phyloP scores from a whole-genome alignment of 2,888 invertebrate species.

The Conomelus anceps region DNA sequence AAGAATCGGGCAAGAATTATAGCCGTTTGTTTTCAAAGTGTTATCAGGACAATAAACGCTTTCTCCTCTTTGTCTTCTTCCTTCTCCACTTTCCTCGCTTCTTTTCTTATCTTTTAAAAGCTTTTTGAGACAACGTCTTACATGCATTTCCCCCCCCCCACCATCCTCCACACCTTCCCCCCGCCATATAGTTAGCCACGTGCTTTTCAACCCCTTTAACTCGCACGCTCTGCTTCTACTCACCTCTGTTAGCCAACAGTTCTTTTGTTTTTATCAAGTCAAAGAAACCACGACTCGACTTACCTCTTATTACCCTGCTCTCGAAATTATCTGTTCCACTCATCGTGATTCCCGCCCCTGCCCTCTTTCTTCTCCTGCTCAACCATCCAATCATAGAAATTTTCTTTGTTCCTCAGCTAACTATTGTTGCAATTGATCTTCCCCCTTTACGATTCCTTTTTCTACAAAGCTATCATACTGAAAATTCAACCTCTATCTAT shows the following conservation, averaged over 20 bases:
- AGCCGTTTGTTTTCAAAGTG: slow-evolving; percentile 12
- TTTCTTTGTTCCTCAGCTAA: background rate
- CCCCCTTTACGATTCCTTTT: background rate
- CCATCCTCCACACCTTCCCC: too few species aligned
- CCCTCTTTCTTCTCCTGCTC: background rate
- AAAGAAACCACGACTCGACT: background rate
- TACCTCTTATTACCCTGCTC: background rate
- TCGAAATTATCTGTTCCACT: background rate
- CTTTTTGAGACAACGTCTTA: background rate
- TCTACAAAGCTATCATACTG: too few species aligned
- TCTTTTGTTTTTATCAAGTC: background rate
- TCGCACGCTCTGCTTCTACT: background rate
- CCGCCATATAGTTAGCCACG: background rate
- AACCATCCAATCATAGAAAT: background rate
- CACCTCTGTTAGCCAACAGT: background rate
- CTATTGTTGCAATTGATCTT: background rate
- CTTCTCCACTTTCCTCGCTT: background rate
- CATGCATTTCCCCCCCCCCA: background rate
- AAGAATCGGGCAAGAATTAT: slow-evolving; percentile 2
- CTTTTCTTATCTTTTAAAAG: slow-evolving; percentile 12
- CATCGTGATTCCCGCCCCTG: background rate
- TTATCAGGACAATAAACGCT: slow-evolving; percentile 10
- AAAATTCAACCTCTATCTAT: too few species aligned
- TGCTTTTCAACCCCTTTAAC: background rate
- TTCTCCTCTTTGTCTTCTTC: slow-evolving; percentile 1